Evolutionary conservation across 1,140 invertebrate species (phyloP), one percentile per base, ranked within the genome.

Genomic region (Bombyx mandarina): DNA sequence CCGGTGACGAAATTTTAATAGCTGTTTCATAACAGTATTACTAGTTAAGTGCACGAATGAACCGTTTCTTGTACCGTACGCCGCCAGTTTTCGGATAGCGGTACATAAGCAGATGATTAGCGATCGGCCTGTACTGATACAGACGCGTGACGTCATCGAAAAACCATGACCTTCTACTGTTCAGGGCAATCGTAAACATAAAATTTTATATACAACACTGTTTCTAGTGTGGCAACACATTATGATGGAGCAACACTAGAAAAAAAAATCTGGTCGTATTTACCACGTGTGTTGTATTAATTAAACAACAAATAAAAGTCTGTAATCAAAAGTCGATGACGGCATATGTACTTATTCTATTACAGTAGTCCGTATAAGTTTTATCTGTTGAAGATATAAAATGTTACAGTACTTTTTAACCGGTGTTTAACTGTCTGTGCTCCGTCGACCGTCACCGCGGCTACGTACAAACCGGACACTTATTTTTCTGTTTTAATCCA

Each of bases 1-100:
- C 2, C 26, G 26, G 26, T 35, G 26, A 35, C 26, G 76, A 79
- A 80, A 83, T 56, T 61, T 61, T 71, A 74, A 74, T 74, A 75
- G 69, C 68, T 67, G 68, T 84, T 82, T 78, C 79, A 79, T 86
- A 86, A 86, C 79, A 81, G 75, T 81, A 80, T 78, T 82, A 79
- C 79, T 57, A 72, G 73, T 79, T 84, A 69, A 69, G 71, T 74
- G 69, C 65, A 77, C 73, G 77, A 81, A 45, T 45, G 53, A 86
- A 83, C 69, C 67, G 71, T 73, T 69, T 65, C 60, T 69, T 65
- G 72, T 87, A 87, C 83, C 83, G 83, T 85, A 82, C 69, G 69
- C 69, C 71, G 75, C 79, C 79, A 79, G 69, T 77, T 85, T 83
- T 85, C 68, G 77, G 76, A 50, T 85, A 87, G 82, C 84, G 80